Evolutionary conservation across 2,113 vertebrate genomes (phyloP), one percentile per base, ranked within the genome.

Genomic region (Crotalus viridis): DNA sequence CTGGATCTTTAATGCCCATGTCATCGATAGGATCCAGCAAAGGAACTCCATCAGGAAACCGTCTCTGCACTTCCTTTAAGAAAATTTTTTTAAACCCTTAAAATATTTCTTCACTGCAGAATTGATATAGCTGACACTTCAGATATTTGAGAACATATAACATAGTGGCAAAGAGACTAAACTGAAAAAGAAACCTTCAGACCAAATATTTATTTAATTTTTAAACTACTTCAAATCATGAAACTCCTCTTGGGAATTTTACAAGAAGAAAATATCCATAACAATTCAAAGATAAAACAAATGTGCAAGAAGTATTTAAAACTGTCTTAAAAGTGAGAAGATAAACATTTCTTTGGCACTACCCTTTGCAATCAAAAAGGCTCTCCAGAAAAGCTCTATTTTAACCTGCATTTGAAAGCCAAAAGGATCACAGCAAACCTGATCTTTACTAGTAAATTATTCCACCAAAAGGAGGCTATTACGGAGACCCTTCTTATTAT

Each of bases 1-100:
- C 98, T 9, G 98, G 98, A 96, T 99, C 99, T 91, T 99, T 99
- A 96, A 99, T 99, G 88, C 99, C 99, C 99, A 99, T 99, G 95
- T 99, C 99, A 88, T 99, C 99, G 48, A 99, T 97, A 26, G 99
- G 99, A 94, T 99, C 99, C 52, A 99, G 96, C 69, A 99, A 96
- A 0, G 99, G 99, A 13, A 99, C 96, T 1, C 99, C 98, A 87
- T 99, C 99, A 0, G 99, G 99, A 96, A 99, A 99, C 13, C 99
- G 98, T 91, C 98, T 99, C 97, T 99, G 98, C 54, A 99, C 99
- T 96, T 99, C 99, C 99, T 99, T 93, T 56, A 95, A 96, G 0
- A 5, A 88, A 90, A 93, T 91, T 4, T 92, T 13, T 17, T 0
- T 24, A 69, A 52, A 57, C 1, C 43, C 17, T 88, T 61, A 87